A percentile compares a stretch with the other conserved stretches of the same genome.
Evolutionary conservation across 2,888 invertebrate genomes (phyloP).

Genomic region (Nyleta sp.): DNA sequence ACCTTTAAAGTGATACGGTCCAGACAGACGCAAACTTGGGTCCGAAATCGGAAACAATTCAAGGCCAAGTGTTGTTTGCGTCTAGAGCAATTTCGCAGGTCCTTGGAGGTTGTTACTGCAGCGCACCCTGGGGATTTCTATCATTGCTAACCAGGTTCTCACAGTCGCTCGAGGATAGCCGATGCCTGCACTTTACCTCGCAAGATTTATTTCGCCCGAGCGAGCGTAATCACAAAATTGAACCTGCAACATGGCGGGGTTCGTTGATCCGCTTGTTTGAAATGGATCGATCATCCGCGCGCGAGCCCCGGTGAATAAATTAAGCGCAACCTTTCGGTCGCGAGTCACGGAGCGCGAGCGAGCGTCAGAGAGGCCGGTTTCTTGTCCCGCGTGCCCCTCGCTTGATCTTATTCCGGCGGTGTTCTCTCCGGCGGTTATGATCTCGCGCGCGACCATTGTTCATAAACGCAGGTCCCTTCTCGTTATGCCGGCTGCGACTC

Average conservation of each 20-base stretch:
- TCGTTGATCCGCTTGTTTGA: conserved; percentile 55
- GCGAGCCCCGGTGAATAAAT: conserved; percentile 70
- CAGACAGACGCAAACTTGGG: too few relatives aligned
- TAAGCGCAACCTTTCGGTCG: conserved; percentile 70
- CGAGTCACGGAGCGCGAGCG: conserved; percentile 46
- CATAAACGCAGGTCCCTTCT: conserved; percentile 67
- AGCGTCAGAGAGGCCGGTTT: conserved; percentile 45
- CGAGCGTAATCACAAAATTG: conserved; percentile 53
- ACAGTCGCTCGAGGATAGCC: conserved; percentile 49
- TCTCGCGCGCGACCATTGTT: conserved; percentile 58
- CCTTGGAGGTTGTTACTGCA: too few relatives aligned
- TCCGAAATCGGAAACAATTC: background rate
- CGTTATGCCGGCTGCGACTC: conserved; percentile 61
- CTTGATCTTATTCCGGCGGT: conserved; percentile 51
- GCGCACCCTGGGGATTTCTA: conserved; percentile 30
- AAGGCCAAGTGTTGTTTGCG: background rate
- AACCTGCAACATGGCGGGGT: conserved; percentile 36
- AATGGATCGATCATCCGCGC: conserved; percentile 55
- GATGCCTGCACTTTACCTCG: conserved; percentile 33
- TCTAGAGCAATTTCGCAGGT: background rate
- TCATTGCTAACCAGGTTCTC: conserved; percentile 52
- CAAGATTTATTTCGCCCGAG: conserved; percentile 46
- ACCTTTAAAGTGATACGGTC: too few relatives aligned
- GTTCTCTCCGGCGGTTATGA: conserved; percentile 40
- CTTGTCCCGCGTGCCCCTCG: conserved; percentile 25